Base-by-base conservation (phyloP, 2,888 invertebrate species). In the Trypoxylon attenuatum region DNA sequence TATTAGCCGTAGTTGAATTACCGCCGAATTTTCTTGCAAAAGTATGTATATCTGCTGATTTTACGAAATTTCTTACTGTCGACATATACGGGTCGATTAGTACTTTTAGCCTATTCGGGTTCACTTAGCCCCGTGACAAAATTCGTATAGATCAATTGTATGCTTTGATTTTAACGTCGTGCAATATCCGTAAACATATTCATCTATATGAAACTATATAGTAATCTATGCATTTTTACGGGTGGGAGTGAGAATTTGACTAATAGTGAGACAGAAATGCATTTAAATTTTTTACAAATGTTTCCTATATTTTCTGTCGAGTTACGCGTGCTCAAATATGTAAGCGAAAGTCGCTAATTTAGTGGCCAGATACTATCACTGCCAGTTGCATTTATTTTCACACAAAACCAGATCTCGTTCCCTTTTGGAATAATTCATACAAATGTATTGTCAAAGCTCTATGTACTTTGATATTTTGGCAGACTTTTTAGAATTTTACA, bases 31-130 rank as follows among this genome's bases (percentile, higher is more conserved):
- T 77, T 45, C 71, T 79, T 4, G 74, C 76, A 2, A 84, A 84
- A 57, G 70, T 86, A 47, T 83, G 79, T 53, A 78, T 85, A 39
- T 86, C 87, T 0, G 47, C 73, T 1, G 83, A 86, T 69, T 87
- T 87, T 61, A 77, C 74, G 13, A 84, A 85, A 69, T 85, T 84
- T 65, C 58, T 87, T n/a, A 82, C 81, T 16, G 76, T 85, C 16
- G 86, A 87, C 27, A 82, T 81, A 45, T 79, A 84, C 42, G 87
- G 87, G 2, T 78, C 79, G 18, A 77, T 86, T 18, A 83, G 71
- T 61, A 82, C 77, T 2, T 83, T 83, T 23, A 73, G 73, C 4
- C 55, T 82, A 45, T 75, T 80, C 61, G 73, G 69, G 4, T 63
- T 62, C 29, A 33, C 47, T 49, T 72, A 66, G 41, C 2, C 55